A percentile compares a stretch with the other conserved stretches of the same genome.
Conservation (phyloP, 1,140 invertebrate genomes). For the Ylistrum balloti region DNA sequence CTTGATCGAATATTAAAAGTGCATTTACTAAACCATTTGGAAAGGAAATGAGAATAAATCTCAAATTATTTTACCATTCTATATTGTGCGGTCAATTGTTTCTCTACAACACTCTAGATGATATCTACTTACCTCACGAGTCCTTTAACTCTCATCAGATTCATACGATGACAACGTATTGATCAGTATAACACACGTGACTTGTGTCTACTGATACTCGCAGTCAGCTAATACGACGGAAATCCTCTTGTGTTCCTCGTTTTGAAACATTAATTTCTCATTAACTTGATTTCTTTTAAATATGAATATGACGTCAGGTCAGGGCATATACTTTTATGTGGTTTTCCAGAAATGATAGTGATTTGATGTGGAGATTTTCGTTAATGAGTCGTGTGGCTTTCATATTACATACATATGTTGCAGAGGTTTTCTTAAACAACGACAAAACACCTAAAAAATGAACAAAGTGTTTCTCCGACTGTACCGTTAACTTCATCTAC, state of each 20-base stretch:
- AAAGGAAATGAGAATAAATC: constrained; percentile 6
- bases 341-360: not conserved
- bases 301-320: not conserved
- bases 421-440: not conserved
- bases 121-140: not conserved
- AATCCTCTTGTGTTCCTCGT: constrained; percentile 17
- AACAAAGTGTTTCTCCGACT: no score
- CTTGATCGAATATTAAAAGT: constrained; percentile 35
- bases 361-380: constrained; percentile 25
- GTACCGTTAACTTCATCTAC: no score
- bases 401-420: not conserved
- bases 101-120: not conserved
- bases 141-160: constrained; percentile 17
- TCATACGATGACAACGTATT: not conserved
- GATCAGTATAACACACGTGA: not conserved
- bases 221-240: not conserved
- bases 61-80: not conserved
- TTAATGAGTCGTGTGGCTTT: not conserved
- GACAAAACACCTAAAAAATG: not conserved
- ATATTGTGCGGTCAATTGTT: constrained; percentile 26
- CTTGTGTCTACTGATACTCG: not conserved
- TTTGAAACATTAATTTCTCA: constrained; percentile 36
- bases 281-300: constrained; percentile 11
- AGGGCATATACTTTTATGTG: not conserved
- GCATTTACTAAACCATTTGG: constrained; percentile 34